Percentiles rank a stretch among this genome's conserved stretches.
Evolutionary conservation across 2,797 vertebrate genomes (phyloP).

Genomic region (Eupleurogrammus muticus): DNA sequence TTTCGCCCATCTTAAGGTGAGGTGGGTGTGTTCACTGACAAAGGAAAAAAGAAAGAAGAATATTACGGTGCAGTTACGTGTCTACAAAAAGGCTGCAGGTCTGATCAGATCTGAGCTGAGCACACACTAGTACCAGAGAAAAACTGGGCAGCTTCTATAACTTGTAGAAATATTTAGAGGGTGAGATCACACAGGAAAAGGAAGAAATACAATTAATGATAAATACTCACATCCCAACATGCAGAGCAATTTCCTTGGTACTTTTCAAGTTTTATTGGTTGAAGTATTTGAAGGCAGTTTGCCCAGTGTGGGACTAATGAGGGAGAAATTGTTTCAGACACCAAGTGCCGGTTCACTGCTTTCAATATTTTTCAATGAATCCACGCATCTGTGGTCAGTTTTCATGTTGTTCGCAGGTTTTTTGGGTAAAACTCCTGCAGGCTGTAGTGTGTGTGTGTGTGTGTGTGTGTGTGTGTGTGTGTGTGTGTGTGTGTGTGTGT

Average conservation of each 20-base stretch:
- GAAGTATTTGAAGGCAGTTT: constrained; percentile 27
- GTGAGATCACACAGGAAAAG: constrained; percentile 8
- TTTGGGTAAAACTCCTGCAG: constrained; percentile 42
- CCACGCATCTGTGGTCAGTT: constrained; percentile 5
- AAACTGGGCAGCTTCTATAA: background rate
- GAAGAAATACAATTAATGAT: constrained; percentile 26
- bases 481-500: background rate
- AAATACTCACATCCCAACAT: constrained; percentile 23
- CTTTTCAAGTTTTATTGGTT: constrained; percentile 41
- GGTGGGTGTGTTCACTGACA: constrained; percentile 19
- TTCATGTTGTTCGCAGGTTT: constrained; percentile 41
- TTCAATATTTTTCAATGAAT: constrained; percentile 16
- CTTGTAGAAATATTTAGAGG: constrained; percentile 19
- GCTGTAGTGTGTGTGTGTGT: constrained; percentile 43
- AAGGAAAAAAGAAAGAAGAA: constrained; percentile 45
- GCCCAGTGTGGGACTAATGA: constrained; percentile 43
- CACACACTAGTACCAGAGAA: too few species aligned
- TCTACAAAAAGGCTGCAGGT: constrained; percentile 54
- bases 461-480: constrained; percentile 49
- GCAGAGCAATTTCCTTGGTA: constrained; percentile 29
- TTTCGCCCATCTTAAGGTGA: constrained; percentile 7
- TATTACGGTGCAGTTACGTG: constrained; percentile 16
- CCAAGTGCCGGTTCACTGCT: constrained; percentile 15
- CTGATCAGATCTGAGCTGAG: constrained; percentile 58
- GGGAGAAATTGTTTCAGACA: constrained; percentile 32